Evolutionary conservation across 2,888 invertebrate genomes (phyloP).

Genomic region (Autographa gamma): DNA sequence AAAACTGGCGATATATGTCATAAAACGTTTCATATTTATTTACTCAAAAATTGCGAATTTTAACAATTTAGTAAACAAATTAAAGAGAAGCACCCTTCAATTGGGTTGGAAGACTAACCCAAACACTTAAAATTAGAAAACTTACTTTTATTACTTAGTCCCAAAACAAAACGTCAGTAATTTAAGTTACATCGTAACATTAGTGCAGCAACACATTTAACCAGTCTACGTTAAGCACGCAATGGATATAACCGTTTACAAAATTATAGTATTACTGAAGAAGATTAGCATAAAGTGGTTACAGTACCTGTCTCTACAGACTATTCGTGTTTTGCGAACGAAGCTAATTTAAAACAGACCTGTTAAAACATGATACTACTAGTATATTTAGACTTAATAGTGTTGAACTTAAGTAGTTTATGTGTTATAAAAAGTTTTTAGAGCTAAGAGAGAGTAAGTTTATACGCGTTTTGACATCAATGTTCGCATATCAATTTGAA

Average conservation of each 20-base stretch:
- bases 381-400: neutral
- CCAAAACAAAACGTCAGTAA: neutral
- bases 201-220: constrained; percentile 9
- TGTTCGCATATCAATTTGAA: neutral
- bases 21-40: no score
- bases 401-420: neutral
- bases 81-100: neutral
- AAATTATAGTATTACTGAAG: constrained; percentile 11
- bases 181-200: neutral
- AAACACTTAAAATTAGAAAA: neutral
- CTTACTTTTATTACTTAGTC: neutral
- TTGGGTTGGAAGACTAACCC: neutral
- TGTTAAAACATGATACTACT: neutral
- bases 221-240: neutral
- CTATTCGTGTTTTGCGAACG: constrained; percentile 6
- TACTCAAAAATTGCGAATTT: no score
- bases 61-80: neutral
- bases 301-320: constrained; percentile 4
- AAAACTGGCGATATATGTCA: no score
- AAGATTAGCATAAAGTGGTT: constrained; percentile 14
- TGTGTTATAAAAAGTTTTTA: neutral
- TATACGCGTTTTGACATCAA: neutral
- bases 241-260: neutral
- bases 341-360: constrained; percentile 5
- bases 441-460: neutral